Base-by-base conservation (phyloP, 2,113 vertebrate genomes). In the Baryphthengus martii region DNA sequence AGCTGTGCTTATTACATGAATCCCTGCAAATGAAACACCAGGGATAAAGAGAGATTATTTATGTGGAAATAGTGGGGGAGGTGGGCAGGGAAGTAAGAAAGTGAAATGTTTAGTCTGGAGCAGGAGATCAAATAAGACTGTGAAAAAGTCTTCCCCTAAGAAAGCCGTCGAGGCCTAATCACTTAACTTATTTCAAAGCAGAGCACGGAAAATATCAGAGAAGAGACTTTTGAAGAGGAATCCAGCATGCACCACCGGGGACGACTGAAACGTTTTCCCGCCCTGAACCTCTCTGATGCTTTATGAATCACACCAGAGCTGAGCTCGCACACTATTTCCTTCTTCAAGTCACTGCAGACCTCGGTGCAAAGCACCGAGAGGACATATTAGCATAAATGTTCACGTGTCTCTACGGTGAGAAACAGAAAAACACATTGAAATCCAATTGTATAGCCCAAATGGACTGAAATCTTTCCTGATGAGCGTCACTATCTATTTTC, bases 81-180 rank as follows among this genome's bases (percentile, higher is more conserved):
- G 70, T 89, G 74, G 87, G 93, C 91, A 92, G 94, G 82, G 90
- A 96, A 93, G 94, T 18, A 28, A 90, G 93, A 87, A 92, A 94
- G 25, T 52, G 35, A 90, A 90, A 87, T 84, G 77, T 90, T 95
- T 96, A 94, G 92, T 84, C 85, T 92, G 85, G 76, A 90, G 58
- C 2, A 4, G 37, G 49, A 96, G 92, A 96, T 92, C 93, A 95
- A 93, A 94, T 85, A 76, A 85, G 88, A 85, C 70, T 1, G 0
- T 50, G 72, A 82, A 75, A 93, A 52, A 56, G 19, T 77, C 75
- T 77, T 88, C 67, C 72, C 13, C 4, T 45, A 53, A 86, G 85
- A 86, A 93, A 95, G 83, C 93, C 47, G 3, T 3, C 75, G 90
- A 92, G 90, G 80, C 92, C 70, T 90, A 79, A 94, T 85, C 90